phyloP scores from a whole-genome alignment of 2,113 vertebrate genomes.

The Crotalus helleri region DNA sequence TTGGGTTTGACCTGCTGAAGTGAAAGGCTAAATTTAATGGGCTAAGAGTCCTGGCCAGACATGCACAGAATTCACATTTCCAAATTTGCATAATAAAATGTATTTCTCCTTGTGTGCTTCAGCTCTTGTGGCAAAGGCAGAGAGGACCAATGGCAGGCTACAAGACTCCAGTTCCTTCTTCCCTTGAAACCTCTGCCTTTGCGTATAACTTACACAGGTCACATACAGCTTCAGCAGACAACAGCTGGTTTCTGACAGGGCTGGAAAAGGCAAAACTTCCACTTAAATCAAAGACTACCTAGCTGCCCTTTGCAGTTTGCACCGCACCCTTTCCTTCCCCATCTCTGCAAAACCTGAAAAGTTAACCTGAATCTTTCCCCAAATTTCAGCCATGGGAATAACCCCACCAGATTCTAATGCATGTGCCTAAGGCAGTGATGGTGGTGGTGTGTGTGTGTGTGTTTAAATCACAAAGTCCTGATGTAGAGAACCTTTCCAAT shows the following conservation, averaged over 20 bases:
- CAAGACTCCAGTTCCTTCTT: not conserved
- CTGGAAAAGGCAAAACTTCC: slow-evolving; percentile 25
- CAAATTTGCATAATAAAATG: slow-evolving; percentile 37
- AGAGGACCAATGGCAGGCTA: slow-evolving; percentile 31
- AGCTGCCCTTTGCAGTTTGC: not conserved
- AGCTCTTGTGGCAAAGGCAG: slow-evolving; percentile 6
- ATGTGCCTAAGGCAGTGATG: not conserved
- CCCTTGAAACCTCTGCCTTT: not conserved
- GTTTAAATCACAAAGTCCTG: not conserved
- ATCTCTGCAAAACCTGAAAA: not conserved
- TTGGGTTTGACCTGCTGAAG: slow-evolving; percentile 36
- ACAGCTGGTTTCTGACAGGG: not conserved
- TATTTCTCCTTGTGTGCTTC: slow-evolving; percentile 25
- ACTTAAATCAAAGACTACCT: not conserved
- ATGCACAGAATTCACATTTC: slow-evolving; percentile 42
- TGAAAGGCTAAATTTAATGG: slow-evolving; percentile 26
- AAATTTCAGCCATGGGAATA: not conserved
- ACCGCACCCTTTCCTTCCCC: not conserved
- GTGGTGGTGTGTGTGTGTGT: not conserved
- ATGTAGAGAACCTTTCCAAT: not conserved
- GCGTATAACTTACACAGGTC: slow-evolving; percentile 6
- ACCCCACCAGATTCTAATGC: not conserved
- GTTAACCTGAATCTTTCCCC: not conserved
- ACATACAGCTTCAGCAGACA: not conserved
- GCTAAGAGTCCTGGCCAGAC: slow-evolving; percentile 7